A percentile compares a stretch with the other conserved stretches of the same genome.
These are phyloP conservation scores for Exephanes ischioxanthus DNA, from an alignment of 2,888 invertebrate genomes.

Conservation along the genomic window DNA sequence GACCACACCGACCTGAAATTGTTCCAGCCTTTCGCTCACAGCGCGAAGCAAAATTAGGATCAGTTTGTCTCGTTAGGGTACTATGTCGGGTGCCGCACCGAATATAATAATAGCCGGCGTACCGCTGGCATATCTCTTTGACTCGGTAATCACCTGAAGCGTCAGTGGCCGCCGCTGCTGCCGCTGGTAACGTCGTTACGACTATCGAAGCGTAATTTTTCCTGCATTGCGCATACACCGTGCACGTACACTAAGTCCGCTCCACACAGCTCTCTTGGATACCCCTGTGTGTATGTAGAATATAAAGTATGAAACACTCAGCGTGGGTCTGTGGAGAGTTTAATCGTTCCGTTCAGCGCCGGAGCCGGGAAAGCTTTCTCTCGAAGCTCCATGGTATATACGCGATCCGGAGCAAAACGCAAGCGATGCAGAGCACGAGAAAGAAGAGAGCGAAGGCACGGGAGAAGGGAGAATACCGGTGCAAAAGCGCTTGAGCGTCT, in stretches of 20 bases:
- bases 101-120: conserved; percentile 42
- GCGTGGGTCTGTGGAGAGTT: conserved; percentile 12
- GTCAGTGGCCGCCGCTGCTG: conserved; percentile 1
- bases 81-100: neutral
- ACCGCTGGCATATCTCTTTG: conserved; percentile 66
- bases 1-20: neutral
- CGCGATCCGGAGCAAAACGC: conserved; percentile 34
- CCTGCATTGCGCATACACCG: neutral
- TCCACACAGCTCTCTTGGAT: neutral
- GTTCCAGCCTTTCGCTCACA: neutral
- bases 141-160: conserved; percentile 64
- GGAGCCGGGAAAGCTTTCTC: conserved; percentile 40
- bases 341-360: conserved; percentile 40
- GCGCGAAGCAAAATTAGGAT: conserved; percentile 64
- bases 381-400: conserved; percentile 1
- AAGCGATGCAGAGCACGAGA: conserved; percentile 21
- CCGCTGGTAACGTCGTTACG: conserved; percentile 34
- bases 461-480: neutral
- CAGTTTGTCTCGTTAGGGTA: conserved; percentile 74
- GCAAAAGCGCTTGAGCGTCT: conserved; percentile 52
- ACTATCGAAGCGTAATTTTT: conserved; percentile 37
- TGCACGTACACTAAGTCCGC: neutral
- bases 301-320: conserved; percentile 20
- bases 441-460: neutral
- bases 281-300: neutral